Evolutionary conservation across 2,888 invertebrate species (phyloP).

Genomic region (Drosophila mettleri): DNA sequence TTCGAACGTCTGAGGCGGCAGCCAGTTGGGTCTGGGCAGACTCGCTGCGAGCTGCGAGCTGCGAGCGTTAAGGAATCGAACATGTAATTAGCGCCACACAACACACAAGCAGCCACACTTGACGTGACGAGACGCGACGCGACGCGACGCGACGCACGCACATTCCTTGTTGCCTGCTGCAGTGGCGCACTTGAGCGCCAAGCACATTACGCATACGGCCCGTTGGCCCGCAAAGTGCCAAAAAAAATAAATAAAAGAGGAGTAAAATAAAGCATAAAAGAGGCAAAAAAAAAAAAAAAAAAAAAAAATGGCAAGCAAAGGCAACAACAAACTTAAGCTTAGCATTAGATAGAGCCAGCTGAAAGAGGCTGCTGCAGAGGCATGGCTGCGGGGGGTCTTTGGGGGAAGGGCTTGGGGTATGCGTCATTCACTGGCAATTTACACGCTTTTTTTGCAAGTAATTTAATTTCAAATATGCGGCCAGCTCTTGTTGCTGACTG

Average conservation of each 20-base stretch:
- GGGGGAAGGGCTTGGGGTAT: background rate
- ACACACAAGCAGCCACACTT: constrained; percentile 14
- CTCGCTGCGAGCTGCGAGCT: background rate
- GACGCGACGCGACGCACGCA: constrained; percentile 7
- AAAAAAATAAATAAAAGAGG: constrained; percentile 1
- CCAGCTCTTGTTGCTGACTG: constrained; percentile 15
- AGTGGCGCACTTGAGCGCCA: constrained; percentile 68
- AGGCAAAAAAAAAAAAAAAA: background rate
- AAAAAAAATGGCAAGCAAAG: constrained; percentile 7
- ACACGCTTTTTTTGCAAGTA: constrained; percentile 79
- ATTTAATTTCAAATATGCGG: constrained; percentile 79
- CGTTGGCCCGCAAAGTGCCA: constrained; percentile 48
- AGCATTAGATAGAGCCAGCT: constrained; percentile 48
- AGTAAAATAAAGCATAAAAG: background rate
- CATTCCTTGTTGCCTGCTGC: constrained; percentile 30
- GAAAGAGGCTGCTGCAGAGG: background rate
- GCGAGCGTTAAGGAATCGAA: constrained; percentile 24
- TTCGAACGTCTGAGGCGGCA: background rate
- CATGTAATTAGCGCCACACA: constrained; percentile 30
- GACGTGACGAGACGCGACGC: constrained; percentile 22
- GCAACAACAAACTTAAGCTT: constrained; percentile 25
- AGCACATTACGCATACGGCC: constrained; percentile 77
- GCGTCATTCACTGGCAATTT: constrained; percentile 75
- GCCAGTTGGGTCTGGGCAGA: too few relatives aligned
- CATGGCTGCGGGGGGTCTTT: background rate